These are phyloP conservation scores for Glyphotaelius pellucidus DNA, from an alignment of 2,888 invertebrate species.

Conservation along the genomic window DNA sequence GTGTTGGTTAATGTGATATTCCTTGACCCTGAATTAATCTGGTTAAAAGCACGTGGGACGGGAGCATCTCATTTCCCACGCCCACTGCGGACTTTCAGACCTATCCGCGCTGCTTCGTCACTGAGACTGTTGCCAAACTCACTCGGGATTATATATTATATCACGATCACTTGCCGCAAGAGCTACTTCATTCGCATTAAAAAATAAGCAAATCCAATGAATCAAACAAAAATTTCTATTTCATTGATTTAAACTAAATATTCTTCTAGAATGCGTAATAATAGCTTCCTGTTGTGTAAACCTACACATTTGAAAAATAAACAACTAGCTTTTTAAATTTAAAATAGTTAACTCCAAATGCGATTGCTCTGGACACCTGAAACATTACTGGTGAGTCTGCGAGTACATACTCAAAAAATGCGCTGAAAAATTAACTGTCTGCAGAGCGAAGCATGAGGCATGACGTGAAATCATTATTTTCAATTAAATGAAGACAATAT, in stretches of 20 bases:
- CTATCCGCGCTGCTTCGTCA: constrained; percentile 8
- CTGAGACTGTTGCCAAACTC: background rate
- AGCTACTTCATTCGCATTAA: background rate
- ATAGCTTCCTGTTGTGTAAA: too few relatives aligned
- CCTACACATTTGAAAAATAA: too few relatives aligned
- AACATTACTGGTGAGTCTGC: too few relatives aligned
- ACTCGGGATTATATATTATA: background rate
- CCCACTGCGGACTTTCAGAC: too few relatives aligned
- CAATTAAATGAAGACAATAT: too few relatives aligned
- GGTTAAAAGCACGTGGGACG: constrained; percentile 4
- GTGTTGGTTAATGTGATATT: background rate
- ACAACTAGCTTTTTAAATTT: too few relatives aligned
- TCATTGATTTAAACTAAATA: background rate
- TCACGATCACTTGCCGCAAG: background rate
- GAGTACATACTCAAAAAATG: too few relatives aligned
- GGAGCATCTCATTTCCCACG: background rate
- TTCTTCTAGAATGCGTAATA: background rate
- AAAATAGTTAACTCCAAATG: too few relatives aligned
- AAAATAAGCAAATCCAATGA: background rate
- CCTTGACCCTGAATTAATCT: background rate
- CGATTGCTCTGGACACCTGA: too few relatives aligned
- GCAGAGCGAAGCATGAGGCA: too few relatives aligned
- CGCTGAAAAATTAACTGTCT: too few relatives aligned
- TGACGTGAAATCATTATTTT: too few relatives aligned
- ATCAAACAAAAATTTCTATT: background rate